These are phyloP conservation scores for Sebastes hubbsi DNA, from an alignment of 2,797 vertebrate species.

Conservation along the genomic window DNA sequence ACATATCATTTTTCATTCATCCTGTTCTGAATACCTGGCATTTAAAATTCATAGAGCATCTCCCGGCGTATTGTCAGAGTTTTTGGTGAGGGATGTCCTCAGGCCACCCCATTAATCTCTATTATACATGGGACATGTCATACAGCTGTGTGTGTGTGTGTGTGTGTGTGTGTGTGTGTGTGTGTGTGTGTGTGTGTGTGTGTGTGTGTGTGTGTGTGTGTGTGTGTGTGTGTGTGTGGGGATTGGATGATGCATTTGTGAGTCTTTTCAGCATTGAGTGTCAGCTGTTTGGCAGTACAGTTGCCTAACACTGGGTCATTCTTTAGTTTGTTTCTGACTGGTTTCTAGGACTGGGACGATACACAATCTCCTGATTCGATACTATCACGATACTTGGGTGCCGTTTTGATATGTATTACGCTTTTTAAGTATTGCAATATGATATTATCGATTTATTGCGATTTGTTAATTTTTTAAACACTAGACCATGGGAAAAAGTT, in stretches of 20 bases:
- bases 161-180: conserved; percentile 35
- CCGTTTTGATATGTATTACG: too few relatives aligned
- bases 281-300: conserved; percentile 16
- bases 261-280: not conserved
- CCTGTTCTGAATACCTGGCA: conserved; percentile 56
- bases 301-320: not conserved
- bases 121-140: conserved; percentile 67
- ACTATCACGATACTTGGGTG: too few relatives aligned
- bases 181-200: conserved; percentile 31
- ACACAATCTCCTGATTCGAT: too few relatives aligned
- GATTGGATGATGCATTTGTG: conserved; percentile 24
- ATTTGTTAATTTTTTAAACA: too few relatives aligned
- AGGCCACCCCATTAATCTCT: conserved; percentile 71
- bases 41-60: conserved; percentile 69
- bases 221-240: conserved; percentile 36
- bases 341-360: not conserved
- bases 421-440: too few relatives aligned
- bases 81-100: conserved; percentile 64
- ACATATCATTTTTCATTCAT: conserved; percentile 60
- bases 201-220: conserved; percentile 35
- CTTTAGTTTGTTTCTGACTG: conserved; percentile 4
- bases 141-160: conserved; percentile 27
- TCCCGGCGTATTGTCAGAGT: conserved; percentile 64
- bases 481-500: too few relatives aligned
- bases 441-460: too few relatives aligned